phyloP scores from a whole-genome alignment of 1,140 invertebrate genomes.

The Orius insidiosus region DNA sequence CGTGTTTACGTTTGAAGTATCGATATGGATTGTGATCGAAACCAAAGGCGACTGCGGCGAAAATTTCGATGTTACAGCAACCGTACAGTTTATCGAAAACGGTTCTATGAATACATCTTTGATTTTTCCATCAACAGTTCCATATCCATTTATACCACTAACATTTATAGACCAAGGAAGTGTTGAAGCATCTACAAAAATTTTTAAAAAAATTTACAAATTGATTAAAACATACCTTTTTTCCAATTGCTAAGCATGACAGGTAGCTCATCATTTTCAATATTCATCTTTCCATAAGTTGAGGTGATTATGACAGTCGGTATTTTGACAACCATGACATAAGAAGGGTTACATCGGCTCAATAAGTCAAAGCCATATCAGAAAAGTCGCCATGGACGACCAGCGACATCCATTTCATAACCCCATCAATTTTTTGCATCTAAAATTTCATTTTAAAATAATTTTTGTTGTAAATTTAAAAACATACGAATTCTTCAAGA shows the following conservation, averaged over 20 bases:
- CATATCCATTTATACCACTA: conserved; percentile 10
- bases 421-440: conserved; percentile 6
- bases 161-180: conserved; percentile 10
- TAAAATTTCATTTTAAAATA: conserved; percentile 1
- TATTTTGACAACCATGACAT: conserved; percentile 1
- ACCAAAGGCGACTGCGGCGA: conserved; percentile 7
- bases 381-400: conserved; percentile 11
- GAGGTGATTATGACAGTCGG: conserved; percentile 8
- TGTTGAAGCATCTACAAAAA: conserved; percentile 6
- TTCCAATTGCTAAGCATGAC: conserved; percentile 5
- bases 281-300: conserved; percentile 11
- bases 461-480: neutral
- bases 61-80: conserved; percentile 10
- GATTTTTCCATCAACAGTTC: neutral
- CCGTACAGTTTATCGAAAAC: conserved; percentile 12
- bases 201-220: neutral
- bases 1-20: conserved; percentile 7
- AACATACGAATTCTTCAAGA: conserved; percentile 3
- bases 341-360: neutral
- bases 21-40: conserved; percentile 13
- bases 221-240: conserved; percentile 10
- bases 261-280: conserved; percentile 12
- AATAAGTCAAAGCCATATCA: conserved; percentile 4
- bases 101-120: conserved; percentile 11
- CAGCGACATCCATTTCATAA: conserved; percentile 14